phyloP scores from a whole-genome alignment of 2,797 vertebrate genomes.

The Phoxinus dragarum region DNA sequence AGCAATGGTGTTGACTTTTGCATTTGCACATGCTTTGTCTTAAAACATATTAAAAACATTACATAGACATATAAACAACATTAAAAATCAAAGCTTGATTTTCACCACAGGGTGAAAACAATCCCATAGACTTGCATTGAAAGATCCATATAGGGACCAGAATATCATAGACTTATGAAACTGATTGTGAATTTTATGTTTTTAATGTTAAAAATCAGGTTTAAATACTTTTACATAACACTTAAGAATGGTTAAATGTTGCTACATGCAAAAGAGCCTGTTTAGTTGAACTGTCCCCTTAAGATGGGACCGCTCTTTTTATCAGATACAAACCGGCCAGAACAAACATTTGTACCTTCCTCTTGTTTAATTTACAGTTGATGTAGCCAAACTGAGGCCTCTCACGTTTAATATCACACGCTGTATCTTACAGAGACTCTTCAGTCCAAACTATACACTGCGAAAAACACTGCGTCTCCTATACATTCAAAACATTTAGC shows the following conservation, averaged over 20 bases:
- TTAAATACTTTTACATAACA: not conserved
- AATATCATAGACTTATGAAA: not conserved
- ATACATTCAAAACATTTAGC: not conserved
- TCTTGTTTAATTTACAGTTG: conserved; percentile 33
- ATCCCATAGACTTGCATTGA: not conserved
- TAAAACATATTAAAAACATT: too few relatives aligned
- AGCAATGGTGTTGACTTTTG: too few relatives aligned
- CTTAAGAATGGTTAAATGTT: not conserved
- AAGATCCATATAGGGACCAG: not conserved
- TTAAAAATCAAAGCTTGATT: too few relatives aligned
- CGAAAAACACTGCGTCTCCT: not conserved
- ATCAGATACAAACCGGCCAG: not conserved
- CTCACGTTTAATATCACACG: not conserved
- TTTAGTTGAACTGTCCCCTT: not conserved
- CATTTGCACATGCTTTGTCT: not conserved
- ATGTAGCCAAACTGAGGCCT: not conserved
- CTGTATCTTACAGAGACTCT: not conserved
- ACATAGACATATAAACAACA: too few relatives aligned
- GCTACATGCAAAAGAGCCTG: not conserved
- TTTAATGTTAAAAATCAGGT: not conserved
- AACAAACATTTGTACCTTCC: not conserved
- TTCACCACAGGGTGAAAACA: too few relatives aligned
- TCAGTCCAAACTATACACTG: not conserved
- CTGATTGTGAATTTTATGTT: not conserved
- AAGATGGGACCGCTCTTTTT: not conserved